Evolutionary conservation across 2,888 invertebrate species (phyloP), one percentile per base, ranked within the genome.

Genomic region (Phengaris alcon): DNA sequence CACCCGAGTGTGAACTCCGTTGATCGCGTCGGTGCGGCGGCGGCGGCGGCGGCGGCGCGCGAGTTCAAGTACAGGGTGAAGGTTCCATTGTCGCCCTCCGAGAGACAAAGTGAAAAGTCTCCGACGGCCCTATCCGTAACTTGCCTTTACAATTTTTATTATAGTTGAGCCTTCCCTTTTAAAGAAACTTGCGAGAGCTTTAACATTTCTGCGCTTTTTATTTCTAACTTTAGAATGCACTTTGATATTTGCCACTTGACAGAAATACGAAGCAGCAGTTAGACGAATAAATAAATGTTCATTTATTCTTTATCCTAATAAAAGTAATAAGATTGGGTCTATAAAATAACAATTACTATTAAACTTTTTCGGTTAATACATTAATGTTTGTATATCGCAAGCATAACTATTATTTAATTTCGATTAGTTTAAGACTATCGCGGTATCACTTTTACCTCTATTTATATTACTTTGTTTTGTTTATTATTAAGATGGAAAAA

Each of bases 61-160:
- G 87, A 91, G 92, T 93, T 92, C 93, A 93, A 92, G 93, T 88
- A 87, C 90, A 91, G 88, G 93, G 90, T 93, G 92, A 93, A 93
- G 92, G 93, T 88, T 90, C 82, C 85, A 82, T 83, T 79, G 80
- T 79, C 80, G 81, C 81, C 80, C 81, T 80, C 81, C 78, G 78
- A 73, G 75, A 77, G 79, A 78, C 80, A 77, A 76, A 77, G 35
- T 35, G 35, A 35, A 35, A 35, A 35, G 77, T 74, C 76, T 76
- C 78, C 48, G 70, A 22, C 54, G 52, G 22, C 72, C 72, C 72
- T 72, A 22, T 35, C 68, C 22, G 15, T 6, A 59, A 48, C 69
- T n/a, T n/a, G n/a, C n/a, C 48, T 69, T n/a, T n/a, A 48, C 48
- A 48, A n/a, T 46, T 69, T 46, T 69, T 46, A 69, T 69, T 69